phyloP scores from a whole-genome alignment of 1,140 invertebrate species.

The Drosophila burlai region DNA sequence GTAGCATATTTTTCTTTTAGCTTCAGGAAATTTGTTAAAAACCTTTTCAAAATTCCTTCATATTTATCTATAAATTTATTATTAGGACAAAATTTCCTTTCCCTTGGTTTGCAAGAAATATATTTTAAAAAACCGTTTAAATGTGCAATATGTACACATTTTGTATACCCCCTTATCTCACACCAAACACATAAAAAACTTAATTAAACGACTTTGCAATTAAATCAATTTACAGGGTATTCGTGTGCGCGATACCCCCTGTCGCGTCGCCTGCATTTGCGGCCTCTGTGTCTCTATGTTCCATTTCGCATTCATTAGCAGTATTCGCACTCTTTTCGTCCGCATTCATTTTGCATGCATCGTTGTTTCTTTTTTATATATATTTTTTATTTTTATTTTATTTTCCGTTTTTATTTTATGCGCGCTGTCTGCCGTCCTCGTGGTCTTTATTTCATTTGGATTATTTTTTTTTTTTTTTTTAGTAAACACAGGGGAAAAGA shows the following conservation, averaged over 20 bases:
- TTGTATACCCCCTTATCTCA: neutral
- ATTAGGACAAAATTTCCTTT: too few relatives aligned
- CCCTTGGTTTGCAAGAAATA: too few relatives aligned
- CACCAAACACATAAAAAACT: neutral
- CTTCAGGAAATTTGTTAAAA: too few relatives aligned
- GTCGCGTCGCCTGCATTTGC: slow-evolving; percentile 17
- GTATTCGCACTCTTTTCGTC: slow-evolving; percentile 58
- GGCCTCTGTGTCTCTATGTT: slow-evolving; percentile 45
- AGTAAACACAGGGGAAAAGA: slow-evolving; percentile 55
- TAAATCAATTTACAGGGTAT: slow-evolving; percentile 30
- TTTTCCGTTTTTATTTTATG: slow-evolving; percentile 5
- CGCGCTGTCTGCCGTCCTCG: slow-evolving; percentile 29
- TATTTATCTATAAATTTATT: too few relatives aligned
- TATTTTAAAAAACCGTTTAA: too few relatives aligned
- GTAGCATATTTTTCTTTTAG: too few relatives aligned
- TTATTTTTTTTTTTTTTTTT: slow-evolving; percentile 16
- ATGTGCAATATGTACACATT: too few relatives aligned
- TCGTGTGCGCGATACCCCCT: neutral
- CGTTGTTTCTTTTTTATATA: slow-evolving; percentile 22
- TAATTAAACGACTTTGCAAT: neutral
- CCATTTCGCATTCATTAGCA: slow-evolving; percentile 80
- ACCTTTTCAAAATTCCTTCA: too few relatives aligned
- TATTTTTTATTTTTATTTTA: slow-evolving; percentile 1
- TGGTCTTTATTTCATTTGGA: slow-evolving; percentile 21
- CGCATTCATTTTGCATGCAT: slow-evolving; percentile 76